Evolutionary conservation across 2,888 invertebrate species (phyloP).

Genomic region (Enchytraeus crypticus): DNA sequence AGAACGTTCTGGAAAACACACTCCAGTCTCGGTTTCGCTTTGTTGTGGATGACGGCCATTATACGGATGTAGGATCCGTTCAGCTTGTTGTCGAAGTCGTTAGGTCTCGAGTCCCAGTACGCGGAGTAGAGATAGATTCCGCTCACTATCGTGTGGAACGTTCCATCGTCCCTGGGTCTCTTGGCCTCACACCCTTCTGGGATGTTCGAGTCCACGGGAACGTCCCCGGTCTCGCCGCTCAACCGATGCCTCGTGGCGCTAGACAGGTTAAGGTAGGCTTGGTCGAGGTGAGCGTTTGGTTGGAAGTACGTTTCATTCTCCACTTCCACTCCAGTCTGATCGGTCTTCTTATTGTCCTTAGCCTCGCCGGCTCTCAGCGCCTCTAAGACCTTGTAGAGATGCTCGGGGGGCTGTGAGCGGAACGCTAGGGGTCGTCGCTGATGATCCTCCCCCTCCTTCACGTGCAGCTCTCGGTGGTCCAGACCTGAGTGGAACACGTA

Average conservation of each 20-base stretch:
- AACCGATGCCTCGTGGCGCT: too few relatives aligned
- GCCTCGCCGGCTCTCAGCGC: background rate
- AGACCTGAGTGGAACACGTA: constrained; percentile 13
- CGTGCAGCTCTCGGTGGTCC: background rate
- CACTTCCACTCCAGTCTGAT: background rate
- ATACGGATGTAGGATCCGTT: constrained; percentile 21
- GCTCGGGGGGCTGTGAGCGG: background rate
- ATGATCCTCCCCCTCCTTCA: background rate
- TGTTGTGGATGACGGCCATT: constrained; percentile 15
- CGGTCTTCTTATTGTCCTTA: background rate
- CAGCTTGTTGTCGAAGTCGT: constrained; percentile 26
- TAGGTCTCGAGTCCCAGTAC: constrained; percentile 35
- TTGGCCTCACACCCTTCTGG: background rate
- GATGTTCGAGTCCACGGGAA: background rate
- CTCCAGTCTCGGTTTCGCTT: background rate
- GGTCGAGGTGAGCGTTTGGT: background rate
- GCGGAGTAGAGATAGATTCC: constrained; percentile 35
- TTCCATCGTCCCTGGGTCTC: background rate
- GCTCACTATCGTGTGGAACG: constrained; percentile 26
- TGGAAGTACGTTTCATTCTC: background rate
- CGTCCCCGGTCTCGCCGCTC: background rate
- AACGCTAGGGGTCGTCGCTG: background rate
- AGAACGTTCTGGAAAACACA: constrained; percentile 5
- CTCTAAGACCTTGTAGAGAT: background rate
- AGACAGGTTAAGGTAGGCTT: background rate